Evolutionary conservation across 2,888 invertebrate genomes (phyloP), one percentile per base, ranked within the genome.

Genomic region (Caenorhabditis macrosperma): DNA sequence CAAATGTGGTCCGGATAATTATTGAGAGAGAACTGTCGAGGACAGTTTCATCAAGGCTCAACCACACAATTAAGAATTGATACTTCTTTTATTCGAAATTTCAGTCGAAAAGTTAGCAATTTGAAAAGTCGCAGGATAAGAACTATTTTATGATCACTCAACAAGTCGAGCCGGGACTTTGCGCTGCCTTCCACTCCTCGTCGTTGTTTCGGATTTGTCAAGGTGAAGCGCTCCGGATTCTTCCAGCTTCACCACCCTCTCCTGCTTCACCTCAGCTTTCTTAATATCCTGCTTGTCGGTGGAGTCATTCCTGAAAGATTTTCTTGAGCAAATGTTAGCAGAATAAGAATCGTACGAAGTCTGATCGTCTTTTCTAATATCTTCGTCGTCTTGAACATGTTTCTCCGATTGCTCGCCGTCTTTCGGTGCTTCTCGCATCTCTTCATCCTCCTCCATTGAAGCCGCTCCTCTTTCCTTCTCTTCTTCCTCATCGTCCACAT

Each of bases 101-200:
- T n/a, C n/a, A n/a, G n/a, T n/a, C n/a, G n/a, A n/a, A n/a, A n/a
- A n/a, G n/a, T n/a, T n/a, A n/a, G n/a, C n/a, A n/a, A n/a, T n/a
- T n/a, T n/a, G n/a, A n/a, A n/a, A n/a, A n/a, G n/a, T n/a, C n/a
- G n/a, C n/a, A n/a, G n/a, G n/a, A n/a, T n/a, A n/a, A n/a, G n/a
- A n/a, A n/a, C n/a, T n/a, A n/a, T n/a, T n/a, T 33, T 33, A 33
- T 33, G 33, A n/a, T 46, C 28, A 52, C n/a, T 52, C 52, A 28
- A 28, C 28, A 4, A 78, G 61, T 7, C 74, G 35, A 5, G 78
- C 72, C 22, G 78, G 78, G n/a, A 30, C 26, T 57, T 78, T 78
- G 30, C 78, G 20, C 15, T 35, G 35, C 26, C 78, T 61, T 50
- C 72, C 78, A 38, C 71, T 66, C 60, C 78, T 59, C 15, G 66